A percentile compares a stretch with the other conserved stretches of the same genome.
Conservation (phyloP, 2,113 vertebrate genomes). For the Pholis gunnellus region DNA sequence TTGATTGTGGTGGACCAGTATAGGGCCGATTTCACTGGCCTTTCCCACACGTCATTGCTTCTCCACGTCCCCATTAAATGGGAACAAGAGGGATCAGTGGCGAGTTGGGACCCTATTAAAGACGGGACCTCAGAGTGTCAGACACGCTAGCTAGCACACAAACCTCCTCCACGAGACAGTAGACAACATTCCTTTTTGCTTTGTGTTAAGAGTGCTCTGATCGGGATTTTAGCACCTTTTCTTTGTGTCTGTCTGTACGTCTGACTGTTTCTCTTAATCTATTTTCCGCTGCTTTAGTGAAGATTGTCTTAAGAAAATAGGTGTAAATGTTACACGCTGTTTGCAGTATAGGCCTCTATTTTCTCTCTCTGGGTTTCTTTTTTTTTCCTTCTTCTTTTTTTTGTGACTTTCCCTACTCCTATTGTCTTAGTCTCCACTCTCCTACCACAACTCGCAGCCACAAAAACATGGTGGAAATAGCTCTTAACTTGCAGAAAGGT, state of each 20-base stretch:
- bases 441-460: slow-evolving; percentile 10
- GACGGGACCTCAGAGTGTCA: slow-evolving; percentile 61
- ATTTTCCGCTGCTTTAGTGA: slow-evolving; percentile 29
- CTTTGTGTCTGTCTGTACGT: not conserved
- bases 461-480: slow-evolving; percentile 23
- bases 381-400: slow-evolving; percentile 5
- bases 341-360: slow-evolving; percentile 42
- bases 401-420: not conserved
- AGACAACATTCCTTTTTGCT: slow-evolving; percentile 32
- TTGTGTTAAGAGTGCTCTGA: slow-evolving; percentile 8
- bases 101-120: slow-evolving; percentile 77
- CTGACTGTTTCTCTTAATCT: slow-evolving; percentile 38
- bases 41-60: slow-evolving; percentile 78
- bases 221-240: not conserved
- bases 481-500: slow-evolving; percentile 22
- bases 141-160: slow-evolving; percentile 60
- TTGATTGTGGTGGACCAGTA: slow-evolving; percentile 77
- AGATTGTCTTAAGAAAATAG: slow-evolving; percentile 43
- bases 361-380: slow-evolving; percentile 25
- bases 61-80: slow-evolving; percentile 78
- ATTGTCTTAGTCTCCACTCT: slow-evolving; percentile 9
- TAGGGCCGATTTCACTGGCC: slow-evolving; percentile 70
- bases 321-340: slow-evolving; percentile 41
- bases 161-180: slow-evolving; percentile 42
- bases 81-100: slow-evolving; percentile 79